Percentiles rank a stretch among this genome's conserved stretches.
Conservation (phyloP, 2,113 vertebrate genomes). For the Cepphus grylle region DNA sequence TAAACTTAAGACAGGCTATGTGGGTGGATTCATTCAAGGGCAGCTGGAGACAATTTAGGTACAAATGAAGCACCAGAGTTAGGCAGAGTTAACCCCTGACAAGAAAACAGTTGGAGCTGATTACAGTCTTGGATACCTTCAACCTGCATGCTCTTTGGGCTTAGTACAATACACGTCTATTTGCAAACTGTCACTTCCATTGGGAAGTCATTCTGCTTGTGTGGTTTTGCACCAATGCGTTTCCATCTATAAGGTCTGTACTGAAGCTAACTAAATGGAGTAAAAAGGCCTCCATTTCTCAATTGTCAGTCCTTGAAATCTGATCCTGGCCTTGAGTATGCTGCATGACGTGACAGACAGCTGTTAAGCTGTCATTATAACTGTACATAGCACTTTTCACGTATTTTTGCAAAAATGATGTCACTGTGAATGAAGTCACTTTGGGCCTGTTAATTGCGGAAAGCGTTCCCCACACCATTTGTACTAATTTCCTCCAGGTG, state of each 20-base stretch:
- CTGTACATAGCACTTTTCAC: neutral
- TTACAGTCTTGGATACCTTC: neutral
- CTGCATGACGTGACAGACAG: neutral
- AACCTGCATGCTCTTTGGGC: neutral
- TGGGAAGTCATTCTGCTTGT: neutral
- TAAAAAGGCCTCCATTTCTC: neutral
- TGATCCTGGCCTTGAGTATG: neutral
- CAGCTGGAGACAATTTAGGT: neutral
- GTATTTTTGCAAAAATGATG: neutral
- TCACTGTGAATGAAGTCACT: neutral
- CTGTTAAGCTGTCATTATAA: neutral
- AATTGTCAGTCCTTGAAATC: neutral
- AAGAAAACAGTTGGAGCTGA: neutral
- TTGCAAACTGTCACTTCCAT: neutral
- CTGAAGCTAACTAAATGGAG: neutral
- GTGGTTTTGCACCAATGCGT: neutral
- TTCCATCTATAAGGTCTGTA: neutral
- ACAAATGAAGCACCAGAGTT: neutral
- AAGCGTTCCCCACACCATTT: neutral
- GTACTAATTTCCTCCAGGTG: slow-evolving; percentile 17
- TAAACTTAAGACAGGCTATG: neutral
- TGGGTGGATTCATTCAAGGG: neutral
- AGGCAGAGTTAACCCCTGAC: neutral
- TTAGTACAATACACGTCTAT: neutral
- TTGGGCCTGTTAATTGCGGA: neutral